Evolutionary conservation across 2,797 vertebrate genomes (phyloP), one percentile per base, ranked within the genome.

Genomic region (Aselliscus stoliczkanus): DNA sequence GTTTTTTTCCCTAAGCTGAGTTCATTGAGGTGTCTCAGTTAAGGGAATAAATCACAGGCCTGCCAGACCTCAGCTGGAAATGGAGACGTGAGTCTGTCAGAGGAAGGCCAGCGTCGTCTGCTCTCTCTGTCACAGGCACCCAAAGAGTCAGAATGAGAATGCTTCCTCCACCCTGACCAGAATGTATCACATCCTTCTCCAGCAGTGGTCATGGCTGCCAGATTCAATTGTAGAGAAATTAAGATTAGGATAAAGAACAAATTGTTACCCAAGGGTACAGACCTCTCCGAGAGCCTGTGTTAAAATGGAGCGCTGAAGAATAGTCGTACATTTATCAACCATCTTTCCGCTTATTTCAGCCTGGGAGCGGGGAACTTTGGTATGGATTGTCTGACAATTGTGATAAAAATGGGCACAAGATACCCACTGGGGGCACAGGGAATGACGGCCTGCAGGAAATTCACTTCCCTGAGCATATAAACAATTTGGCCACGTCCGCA

Each of bases 21-120:
- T 96, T 95, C 96, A 93, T 80, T 34, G 67, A 97, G 94, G 93
- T 77, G 88, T 6, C 90, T 95, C 93, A 69, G 88, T 95, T 54
- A 87, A 73, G 39, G 56, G 85, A 89, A 75, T 27, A 34, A 85
- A 47, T 42, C 0, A 0, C n/a, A 17, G 12, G 23, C 44, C 18
- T 0, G 1, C 54, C 80, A 65, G 83, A 65, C 42, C 44, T 92
- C 87, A 50, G 6, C 79, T 44, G 73, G 27, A 52, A 65, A 25
- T 25, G 58, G 79, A 62, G 80, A 50, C 0, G 0, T 73, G 54
- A n/a, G 4, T 18, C 60, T 81, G 29, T 37, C 69, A 21, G 20
- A 21, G 37, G 58, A 94, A 50, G 77, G 21, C 20, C 12, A n/a
- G 80, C 15, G 62, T 75, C 2, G 10, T 50, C 54, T 5, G 2